Base-by-base conservation (phyloP, 2,888 invertebrate species). In the Criorhina ranunculi region DNA sequence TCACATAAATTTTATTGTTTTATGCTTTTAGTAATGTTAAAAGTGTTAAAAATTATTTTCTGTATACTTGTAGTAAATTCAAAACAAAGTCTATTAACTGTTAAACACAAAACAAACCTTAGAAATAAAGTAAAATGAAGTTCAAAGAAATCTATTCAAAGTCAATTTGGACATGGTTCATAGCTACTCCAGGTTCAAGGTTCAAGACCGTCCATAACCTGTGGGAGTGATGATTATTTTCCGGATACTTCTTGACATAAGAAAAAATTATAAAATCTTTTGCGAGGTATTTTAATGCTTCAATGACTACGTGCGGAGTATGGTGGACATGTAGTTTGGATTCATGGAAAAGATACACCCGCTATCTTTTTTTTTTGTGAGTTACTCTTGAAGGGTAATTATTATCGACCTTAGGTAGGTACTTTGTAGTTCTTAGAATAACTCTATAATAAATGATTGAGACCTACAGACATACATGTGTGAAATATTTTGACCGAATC, bases 1-100 rank as follows among this genome's bases (percentile, higher is more conserved):
- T 53, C 62, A 73, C 62, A 73, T 35, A 24, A 17, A 37, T 42
- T 62, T 44, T 33, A 73, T 73, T 62, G 53, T 35, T 42, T 44
- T 35, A 53, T 51, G 31, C 19, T 62, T 33, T 42, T n/a, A n/a
- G 33, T 35, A 40, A 42, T 31, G 44, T 62, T 29, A 57, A 9
- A 8, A 37, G 35, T 59, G 24, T 24, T 24, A 24, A 24, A n/a
- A 24, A 24, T 4, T 3, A 24, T 24, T 24, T 24, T 24, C n/a
- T 33, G 31, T 7, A 1, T 0, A 19, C 11, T 35, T 35, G 5
- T 5, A 49, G 19, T 12, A n/a, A 51, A 49, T n/a, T 24, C n/a
- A 9, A 53, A 53, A 33, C 31, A 33, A 53, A 53, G 53, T 15
- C 24, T 24, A 15, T 53, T 53, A 24, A 49, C 24, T 49, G 24